Conservation (phyloP, 2,797 vertebrate species). For the Alauda arvensis region DNA sequence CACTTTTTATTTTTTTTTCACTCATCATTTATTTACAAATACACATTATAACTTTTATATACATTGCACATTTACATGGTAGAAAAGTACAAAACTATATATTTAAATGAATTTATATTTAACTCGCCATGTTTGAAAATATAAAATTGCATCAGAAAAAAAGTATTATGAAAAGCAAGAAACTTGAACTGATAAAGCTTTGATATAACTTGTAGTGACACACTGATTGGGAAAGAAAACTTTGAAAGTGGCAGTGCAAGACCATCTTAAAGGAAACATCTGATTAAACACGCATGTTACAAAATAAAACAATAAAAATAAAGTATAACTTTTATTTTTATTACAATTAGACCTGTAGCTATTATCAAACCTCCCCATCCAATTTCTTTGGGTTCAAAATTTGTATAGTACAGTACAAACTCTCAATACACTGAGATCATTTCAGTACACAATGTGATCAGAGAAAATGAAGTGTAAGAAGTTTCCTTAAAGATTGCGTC, state of each 20-base stretch:
- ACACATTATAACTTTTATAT: constrained; percentile 99
- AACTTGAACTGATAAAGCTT: constrained; percentile 81
- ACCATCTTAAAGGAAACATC: constrained; percentile 66
- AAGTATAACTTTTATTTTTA: constrained; percentile 25
- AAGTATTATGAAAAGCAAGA: constrained; percentile 80
- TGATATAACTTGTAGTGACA: constrained; percentile 69
- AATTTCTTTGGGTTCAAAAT: constrained; percentile 63
- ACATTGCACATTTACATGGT: constrained; percentile 99
- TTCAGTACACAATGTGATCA: constrained; percentile 26
- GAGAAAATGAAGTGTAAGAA: constrained; percentile 42
- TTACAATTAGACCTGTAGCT: constrained; percentile 24
- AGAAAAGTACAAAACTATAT: constrained; percentile 99
- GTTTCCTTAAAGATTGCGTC: constrained; percentile 63
- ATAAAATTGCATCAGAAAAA: constrained; percentile 88
- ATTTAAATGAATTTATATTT: constrained; percentile 99
- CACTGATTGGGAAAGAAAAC: constrained; percentile 38
- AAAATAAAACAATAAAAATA: neutral
- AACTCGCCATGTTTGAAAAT: constrained; percentile 96
- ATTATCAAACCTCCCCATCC: constrained; percentile 45
- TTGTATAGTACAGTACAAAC: constrained; percentile 18
- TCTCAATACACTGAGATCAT: constrained; percentile 10
- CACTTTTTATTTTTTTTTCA: constrained; percentile 89
- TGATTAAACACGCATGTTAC: constrained; percentile 16
- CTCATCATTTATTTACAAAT: constrained; percentile 99
- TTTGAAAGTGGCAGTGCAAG: constrained; percentile 55